Percentiles rank a stretch among this genome's conserved stretches.
These are phyloP conservation scores for Oryzias javanicus DNA, from an alignment of 2,113 vertebrate genomes.

Conservation along the genomic window DNA sequence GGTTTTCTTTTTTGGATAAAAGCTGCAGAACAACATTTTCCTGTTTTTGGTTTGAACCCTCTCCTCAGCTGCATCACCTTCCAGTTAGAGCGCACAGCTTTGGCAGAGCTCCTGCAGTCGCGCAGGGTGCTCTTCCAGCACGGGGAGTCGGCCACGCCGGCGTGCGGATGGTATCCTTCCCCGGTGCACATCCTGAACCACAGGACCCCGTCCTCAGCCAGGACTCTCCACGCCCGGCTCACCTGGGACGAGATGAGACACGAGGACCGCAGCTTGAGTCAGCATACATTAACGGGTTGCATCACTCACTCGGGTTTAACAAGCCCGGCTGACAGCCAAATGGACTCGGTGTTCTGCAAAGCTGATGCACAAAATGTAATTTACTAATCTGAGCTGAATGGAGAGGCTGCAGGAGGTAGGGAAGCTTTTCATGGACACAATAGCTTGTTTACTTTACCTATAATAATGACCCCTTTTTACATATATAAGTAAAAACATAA, in stretches of 20 bases:
- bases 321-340: slow-evolving; percentile 36
- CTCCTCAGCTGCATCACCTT: slow-evolving; percentile 79
- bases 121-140: slow-evolving; percentile 90
- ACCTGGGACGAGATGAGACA: slow-evolving; percentile 79
- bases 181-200: slow-evolving; percentile 87
- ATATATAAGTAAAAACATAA: too few species aligned
- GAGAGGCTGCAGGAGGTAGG: slow-evolving; percentile 6
- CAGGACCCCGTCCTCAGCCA: slow-evolving; percentile 89
- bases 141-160: slow-evolving; percentile 81
- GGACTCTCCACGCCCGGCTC: slow-evolving; percentile 88
- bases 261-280: slow-evolving; percentile 28
- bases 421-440: neutral
- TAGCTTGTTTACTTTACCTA: too few species aligned
- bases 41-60: too few species aligned
- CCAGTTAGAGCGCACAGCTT: slow-evolving; percentile 87
- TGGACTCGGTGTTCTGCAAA: neutral
- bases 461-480: too few species aligned
- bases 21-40: too few species aligned
- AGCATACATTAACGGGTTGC: slow-evolving; percentile 46
- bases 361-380: slow-evolving; percentile 17
- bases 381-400: slow-evolving; percentile 28
- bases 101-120: slow-evolving; percentile 82
- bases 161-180: slow-evolving; percentile 82
- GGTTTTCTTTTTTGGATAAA: too few species aligned
- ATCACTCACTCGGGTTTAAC: slow-evolving; percentile 34